These are phyloP conservation scores for Frankliniella intonsa DNA, from an alignment of 2,888 invertebrate genomes.

Conservation along the genomic window DNA sequence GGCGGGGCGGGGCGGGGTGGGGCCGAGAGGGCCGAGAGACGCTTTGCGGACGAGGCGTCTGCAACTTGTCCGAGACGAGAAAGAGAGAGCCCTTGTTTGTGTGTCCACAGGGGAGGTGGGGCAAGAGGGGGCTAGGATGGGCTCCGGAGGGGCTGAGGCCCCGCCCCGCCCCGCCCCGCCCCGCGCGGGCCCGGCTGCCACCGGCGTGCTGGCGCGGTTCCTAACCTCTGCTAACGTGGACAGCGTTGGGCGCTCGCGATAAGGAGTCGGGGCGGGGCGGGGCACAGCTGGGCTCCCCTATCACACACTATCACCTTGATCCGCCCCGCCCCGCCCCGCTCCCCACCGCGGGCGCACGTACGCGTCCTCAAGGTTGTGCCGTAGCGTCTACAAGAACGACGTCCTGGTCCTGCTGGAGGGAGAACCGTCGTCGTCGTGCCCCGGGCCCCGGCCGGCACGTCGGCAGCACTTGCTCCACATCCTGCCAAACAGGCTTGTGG, in stretches of 20 bases:
- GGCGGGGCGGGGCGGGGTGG: neutral
- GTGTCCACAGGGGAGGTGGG: no score
- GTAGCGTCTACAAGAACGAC: neutral
- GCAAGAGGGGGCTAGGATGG: no score
- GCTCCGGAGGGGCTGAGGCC: neutral
- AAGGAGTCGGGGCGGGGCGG: neutral
- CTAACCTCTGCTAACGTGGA: conserved; percentile 16
- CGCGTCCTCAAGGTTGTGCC: neutral
- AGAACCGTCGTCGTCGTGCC: neutral
- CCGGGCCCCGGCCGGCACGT: neutral
- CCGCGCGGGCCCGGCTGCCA: neutral
- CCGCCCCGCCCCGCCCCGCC: neutral
- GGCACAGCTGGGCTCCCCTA: neutral
- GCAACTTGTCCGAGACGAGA: no score
- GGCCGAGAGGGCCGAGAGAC: neutral
- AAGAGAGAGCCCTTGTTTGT: no score
- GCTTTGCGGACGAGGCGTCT: no score
- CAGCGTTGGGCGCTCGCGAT: conserved; percentile 17
- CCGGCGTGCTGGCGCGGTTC: neutral
- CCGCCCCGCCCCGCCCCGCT: neutral
- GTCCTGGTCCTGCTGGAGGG: neutral
- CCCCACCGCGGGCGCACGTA: neutral
- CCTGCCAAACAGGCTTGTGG: neutral
- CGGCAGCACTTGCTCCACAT: neutral
- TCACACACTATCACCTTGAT: conserved; percentile 7